Percentiles rank a stretch among this genome's conserved stretches.
Conservation (phyloP, 2,113 vertebrate species). For the Microtus oregoni region DNA sequence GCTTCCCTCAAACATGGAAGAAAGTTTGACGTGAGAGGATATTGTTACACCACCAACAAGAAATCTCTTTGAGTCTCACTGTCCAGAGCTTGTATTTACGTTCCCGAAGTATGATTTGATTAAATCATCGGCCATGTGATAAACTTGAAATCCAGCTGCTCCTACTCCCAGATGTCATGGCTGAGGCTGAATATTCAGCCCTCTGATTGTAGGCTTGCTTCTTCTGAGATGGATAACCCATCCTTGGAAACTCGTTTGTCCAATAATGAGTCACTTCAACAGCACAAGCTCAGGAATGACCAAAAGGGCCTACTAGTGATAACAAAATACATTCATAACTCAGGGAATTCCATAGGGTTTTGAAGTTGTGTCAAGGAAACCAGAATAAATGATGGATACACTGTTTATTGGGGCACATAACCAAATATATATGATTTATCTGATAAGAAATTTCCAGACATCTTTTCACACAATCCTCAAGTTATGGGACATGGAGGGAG, state of each 20-base stretch:
- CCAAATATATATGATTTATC: neutral
- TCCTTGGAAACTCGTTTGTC: neutral
- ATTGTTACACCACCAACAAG: neutral
- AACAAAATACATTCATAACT: accelerated
- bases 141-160: neutral
- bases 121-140: no score
- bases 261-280: neutral
- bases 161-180: no score
- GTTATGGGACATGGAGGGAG: neutral
- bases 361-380: neutral
- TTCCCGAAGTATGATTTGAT: no score
- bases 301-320: neutral
- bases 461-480: no score
- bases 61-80: neutral
- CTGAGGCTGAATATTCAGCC: neutral
- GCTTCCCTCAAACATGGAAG: neutral
- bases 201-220: neutral
- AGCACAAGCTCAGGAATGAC: neutral
- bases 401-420: no score
- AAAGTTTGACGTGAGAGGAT: neutral
- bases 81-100: neutral
- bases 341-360: neutral
- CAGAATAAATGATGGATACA: neutral
- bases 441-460: neutral
- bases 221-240: neutral